Evolutionary conservation across 1,140 invertebrate species (phyloP), one percentile per base, ranked within the genome.

Genomic region (Andricus grossulariae): DNA sequence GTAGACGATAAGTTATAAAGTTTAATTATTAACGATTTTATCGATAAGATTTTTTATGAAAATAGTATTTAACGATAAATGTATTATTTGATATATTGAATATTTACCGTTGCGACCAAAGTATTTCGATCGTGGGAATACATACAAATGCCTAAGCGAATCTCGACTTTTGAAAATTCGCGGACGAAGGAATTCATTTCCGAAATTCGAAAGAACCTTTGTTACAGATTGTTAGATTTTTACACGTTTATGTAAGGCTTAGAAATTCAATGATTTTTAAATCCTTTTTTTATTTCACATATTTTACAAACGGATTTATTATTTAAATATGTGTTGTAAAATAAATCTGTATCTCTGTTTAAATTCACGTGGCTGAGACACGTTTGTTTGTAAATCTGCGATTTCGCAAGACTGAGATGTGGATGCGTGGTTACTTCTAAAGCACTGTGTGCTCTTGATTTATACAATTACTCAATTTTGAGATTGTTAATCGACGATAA

Each of bases 101-200:
- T 82, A 85, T 84, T 86, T 86, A 86, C 82, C 86, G 82, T 85
- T 82, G 83, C 86, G 84, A 90, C 89, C 89, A 90, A 90, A 90
- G 89, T 88, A 88, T 83, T 74, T 75, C 57, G 54, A 74, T 81
- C 71, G 74, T 66, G 60, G 25, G 15, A 66, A 66, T 66, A 66
- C 13, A 66, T 52, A 11, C 66, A 13, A 60, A 60, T 52, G 18
- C 66, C 66, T n/a, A 10, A 51, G 45, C 10, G 71, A 52, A 50
- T 52, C 1, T 52, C 18, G 25, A 52, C 7, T 72, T 72, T 39
- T 32, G 13, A 52, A 11, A 72, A 72, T 50, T 50, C 60, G 60
- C 25, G 15, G 39, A 66, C 25, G 49, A n/a, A 50, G 18, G 19
- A 72, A 21, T 21, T 72, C 1, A 6, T 72, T 72, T 72, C 32